Percentiles rank a stretch among this genome's conserved stretches.
Evolutionary conservation across 1,140 invertebrate genomes (phyloP).

Genomic region (Drosophila biarmipes): DNA sequence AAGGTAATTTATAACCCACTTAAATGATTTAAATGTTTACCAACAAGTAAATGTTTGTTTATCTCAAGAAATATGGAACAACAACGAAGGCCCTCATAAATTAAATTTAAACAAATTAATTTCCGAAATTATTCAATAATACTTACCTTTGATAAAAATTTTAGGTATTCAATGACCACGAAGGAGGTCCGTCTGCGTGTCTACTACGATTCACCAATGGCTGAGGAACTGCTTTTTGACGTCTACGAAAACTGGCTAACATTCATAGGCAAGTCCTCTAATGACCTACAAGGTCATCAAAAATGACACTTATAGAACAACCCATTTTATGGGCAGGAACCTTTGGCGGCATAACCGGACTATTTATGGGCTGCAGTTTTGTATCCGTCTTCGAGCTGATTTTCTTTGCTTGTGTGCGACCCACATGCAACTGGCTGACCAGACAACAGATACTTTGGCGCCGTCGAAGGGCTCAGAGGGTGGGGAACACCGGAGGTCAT

Average conservation of each 20-base stretch:
- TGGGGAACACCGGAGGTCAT: slow-evolving; percentile 33
- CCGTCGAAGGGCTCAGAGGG: slow-evolving; percentile 10
- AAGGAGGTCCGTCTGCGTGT: slow-evolving; percentile 84
- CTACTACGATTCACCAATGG: slow-evolving; percentile 86
- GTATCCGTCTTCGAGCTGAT: slow-evolving; percentile 88
- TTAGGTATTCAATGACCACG: slow-evolving; percentile 19
- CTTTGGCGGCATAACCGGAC: slow-evolving; percentile 88
- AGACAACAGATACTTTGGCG: slow-evolving; percentile 61
- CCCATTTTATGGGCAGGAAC: slow-evolving; percentile 85
- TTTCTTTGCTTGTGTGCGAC: slow-evolving; percentile 85
- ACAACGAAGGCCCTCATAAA: too few species aligned
- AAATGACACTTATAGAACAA: slow-evolving; percentile 9
- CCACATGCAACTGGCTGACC: slow-evolving; percentile 73
- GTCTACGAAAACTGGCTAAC: slow-evolving; percentile 86
- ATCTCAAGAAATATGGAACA: background rate
- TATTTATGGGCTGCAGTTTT: slow-evolving; percentile 89
- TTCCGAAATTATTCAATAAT: too few species aligned
- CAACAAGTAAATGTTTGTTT: background rate
- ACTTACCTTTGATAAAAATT: background rate
- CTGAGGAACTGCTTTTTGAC: slow-evolving; percentile 86
- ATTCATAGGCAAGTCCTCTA: slow-evolving; percentile 63
- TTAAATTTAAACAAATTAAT: too few species aligned
- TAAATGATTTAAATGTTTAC: background rate
- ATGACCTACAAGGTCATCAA: slow-evolving; percentile 20
- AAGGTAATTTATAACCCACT: slow-evolving; percentile 21